Evolutionary conservation across 2,797 vertebrate species (phyloP).

Genomic region (Balearica regulorum): DNA sequence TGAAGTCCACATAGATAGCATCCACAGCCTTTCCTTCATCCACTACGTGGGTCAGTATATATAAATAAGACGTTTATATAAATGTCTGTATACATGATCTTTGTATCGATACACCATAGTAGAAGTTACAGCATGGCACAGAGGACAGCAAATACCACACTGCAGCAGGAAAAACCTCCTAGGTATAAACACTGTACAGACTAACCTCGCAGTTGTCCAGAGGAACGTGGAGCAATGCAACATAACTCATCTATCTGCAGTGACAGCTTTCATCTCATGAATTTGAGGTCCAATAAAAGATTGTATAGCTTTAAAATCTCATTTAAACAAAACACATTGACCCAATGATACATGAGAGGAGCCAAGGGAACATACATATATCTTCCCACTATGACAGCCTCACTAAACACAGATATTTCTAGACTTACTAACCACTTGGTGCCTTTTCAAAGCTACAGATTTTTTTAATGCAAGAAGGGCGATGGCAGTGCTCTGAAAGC

Average conservation of each 20-base stretch:
- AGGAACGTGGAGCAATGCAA: accelerated
- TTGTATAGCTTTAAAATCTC: not conserved
- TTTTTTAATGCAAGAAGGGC: not conserved
- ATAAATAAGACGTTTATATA: too few relatives aligned
- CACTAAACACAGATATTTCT: not conserved
- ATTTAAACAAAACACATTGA: not conserved
- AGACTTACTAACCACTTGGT: not conserved
- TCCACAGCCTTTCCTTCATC: too few relatives aligned
- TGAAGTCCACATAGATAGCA: too few relatives aligned
- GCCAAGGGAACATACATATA: not conserved
- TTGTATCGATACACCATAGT: accelerated
- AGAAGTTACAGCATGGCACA: accelerated
- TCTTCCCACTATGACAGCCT: not conserved
- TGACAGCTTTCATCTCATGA: not conserved
- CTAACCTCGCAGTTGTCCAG: not conserved
- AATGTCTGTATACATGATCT: accelerated
- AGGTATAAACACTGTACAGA: not conserved
- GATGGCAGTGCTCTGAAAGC: not conserved
- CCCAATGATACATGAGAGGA: not conserved
- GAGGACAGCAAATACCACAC: accelerated
- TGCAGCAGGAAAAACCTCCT: not conserved
- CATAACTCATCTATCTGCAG: not conserved
- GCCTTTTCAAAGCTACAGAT: not conserved
- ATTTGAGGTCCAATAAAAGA: not conserved
- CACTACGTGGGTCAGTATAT: too few relatives aligned